Evolutionary conservation across 2,113 vertebrate genomes (phyloP).

Genomic region (Mustelus asterias): DNA sequence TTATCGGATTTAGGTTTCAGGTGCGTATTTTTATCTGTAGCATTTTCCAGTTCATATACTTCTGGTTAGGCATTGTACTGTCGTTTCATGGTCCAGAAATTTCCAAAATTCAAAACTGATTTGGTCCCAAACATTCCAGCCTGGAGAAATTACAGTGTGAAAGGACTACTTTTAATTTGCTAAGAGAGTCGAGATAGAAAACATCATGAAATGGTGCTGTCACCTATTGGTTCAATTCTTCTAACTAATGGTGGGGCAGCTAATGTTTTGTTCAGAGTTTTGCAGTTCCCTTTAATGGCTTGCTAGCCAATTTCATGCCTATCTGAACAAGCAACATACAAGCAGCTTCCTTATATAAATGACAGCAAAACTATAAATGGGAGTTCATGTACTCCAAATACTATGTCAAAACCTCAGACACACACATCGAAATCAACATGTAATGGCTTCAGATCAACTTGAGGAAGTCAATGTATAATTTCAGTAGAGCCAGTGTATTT

Average conservation of each 20-base stretch:
- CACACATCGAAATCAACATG: not conserved
- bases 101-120: not conserved
- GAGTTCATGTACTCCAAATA: not conserved
- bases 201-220: not conserved
- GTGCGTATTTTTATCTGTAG: not conserved
- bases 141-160: not conserved
- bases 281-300: not conserved
- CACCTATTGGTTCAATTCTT: not conserved
- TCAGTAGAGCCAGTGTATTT: not conserved
- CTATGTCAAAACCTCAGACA: not conserved
- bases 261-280: not conserved
- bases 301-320: not conserved
- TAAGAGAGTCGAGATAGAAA: not conserved
- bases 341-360: not conserved
- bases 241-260: not conserved
- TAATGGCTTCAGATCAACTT: not conserved
- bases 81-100: too few relatives aligned
- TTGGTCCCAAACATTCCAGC: not conserved
- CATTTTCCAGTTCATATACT: not conserved
- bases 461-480: not conserved
- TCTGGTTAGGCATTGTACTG: not conserved
- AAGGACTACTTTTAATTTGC: not conserved
- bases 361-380: not conserved
- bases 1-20: not conserved
- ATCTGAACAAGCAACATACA: not conserved